These are phyloP conservation scores for Callosobruchus maculatus DNA, from an alignment of 2,888 invertebrate genomes.

Conservation along the genomic window DNA sequence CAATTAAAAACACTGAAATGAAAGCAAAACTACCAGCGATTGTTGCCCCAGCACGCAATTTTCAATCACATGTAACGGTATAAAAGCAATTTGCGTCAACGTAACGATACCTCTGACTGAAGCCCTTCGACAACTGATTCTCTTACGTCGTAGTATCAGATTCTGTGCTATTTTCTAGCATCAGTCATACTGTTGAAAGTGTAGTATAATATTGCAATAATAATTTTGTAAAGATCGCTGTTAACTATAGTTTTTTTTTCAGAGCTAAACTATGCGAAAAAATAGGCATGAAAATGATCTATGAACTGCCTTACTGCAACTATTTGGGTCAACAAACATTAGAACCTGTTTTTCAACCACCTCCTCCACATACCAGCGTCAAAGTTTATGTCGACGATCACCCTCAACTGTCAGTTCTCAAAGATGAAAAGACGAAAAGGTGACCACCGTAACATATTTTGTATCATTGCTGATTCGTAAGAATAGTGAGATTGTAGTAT, in stretches of 20 bases:
- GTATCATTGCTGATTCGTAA: neutral
- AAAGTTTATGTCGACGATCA: constrained; percentile 47
- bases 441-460: neutral
- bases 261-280: constrained; percentile 46
- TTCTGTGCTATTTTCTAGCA: no score
- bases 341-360: constrained; percentile 52
- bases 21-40: no score
- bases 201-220: no score
- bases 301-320: constrained; percentile 53
- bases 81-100: no score
- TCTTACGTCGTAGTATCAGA: no score
- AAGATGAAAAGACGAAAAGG: neutral
- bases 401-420: constrained; percentile 15
- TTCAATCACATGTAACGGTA: no score
- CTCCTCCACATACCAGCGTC: constrained; percentile 51
- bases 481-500: neutral
- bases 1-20: no score
- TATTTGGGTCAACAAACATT: constrained; percentile 50
- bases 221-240: no score
- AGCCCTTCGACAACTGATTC: no score
- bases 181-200: no score
- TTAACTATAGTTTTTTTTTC: neutral
- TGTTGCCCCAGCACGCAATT: no score
- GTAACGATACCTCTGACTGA: no score
- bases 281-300: constrained; percentile 51